Percentiles rank a stretch among this genome's conserved stretches.
Conservation (phyloP, 1,140 invertebrate genomes). For the Archegozetes longisetosus region DNA sequence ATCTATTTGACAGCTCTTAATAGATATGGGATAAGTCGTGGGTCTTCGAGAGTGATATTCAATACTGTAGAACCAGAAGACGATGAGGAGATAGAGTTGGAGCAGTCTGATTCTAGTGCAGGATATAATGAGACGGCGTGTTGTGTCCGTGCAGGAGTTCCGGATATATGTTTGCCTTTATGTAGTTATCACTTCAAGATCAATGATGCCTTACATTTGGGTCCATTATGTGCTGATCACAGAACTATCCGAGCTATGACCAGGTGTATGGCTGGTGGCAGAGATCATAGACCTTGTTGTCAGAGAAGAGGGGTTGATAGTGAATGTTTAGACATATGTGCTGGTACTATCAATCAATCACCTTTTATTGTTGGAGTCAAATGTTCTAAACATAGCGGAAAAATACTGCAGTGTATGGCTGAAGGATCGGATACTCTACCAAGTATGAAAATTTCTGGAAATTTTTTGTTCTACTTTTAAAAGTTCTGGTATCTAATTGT, state of each 20-base stretch:
- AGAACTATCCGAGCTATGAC: conserved; percentile 47
- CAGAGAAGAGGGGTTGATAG: conserved; percentile 49
- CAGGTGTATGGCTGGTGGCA: conserved; percentile 48
- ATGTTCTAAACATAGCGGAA: conserved; percentile 59
- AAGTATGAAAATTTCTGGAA: too few relatives aligned
- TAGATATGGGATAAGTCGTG: conserved; percentile 51
- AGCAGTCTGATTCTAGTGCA: conserved; percentile 18
- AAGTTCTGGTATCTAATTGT: too few relatives aligned
- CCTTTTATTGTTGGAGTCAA: conserved; percentile 36
- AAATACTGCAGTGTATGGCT: conserved; percentile 66
- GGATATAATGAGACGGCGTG: conserved; percentile 58
- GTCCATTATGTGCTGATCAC: conserved; percentile 38
- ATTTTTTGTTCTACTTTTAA: too few relatives aligned
- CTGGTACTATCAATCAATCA: conserved; percentile 42
- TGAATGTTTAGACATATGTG: conserved; percentile 50
- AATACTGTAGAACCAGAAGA: conserved; percentile 25
- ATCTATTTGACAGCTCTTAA: conserved; percentile 64
- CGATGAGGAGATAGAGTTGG: conserved; percentile 39
- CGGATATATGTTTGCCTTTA: conserved; percentile 53
- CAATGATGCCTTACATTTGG: conserved; percentile 43
- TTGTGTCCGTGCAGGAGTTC: conserved; percentile 49
- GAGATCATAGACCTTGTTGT: conserved; percentile 56
- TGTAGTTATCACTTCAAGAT: conserved; percentile 54
- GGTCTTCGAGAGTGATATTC: conserved; percentile 46
- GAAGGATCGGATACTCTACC: conserved; percentile 58